phyloP scores from a whole-genome alignment of 2,113 vertebrate species.

The Leptobrachium leishanense region DNA sequence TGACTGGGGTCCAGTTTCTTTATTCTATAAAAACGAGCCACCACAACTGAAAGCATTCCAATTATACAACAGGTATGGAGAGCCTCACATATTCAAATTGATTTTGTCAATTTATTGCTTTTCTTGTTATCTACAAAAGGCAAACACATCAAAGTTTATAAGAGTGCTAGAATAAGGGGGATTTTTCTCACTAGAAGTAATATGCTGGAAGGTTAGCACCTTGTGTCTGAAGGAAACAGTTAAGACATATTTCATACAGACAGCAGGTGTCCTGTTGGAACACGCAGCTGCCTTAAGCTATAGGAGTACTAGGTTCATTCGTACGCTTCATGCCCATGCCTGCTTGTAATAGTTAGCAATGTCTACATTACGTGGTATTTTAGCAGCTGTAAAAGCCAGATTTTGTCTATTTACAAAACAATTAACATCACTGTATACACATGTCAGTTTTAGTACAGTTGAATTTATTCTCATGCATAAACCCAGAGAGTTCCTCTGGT shows the following conservation, averaged over 20 bases:
- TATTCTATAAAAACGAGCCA: too few relatives aligned
- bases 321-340: constrained; percentile 26
- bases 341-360: constrained; percentile 1
- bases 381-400: constrained; percentile 6
- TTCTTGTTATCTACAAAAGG: not conserved
- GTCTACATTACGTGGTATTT: not conserved
- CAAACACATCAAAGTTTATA: not conserved
- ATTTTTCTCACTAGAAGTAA: constrained; percentile 3
- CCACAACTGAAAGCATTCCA: not conserved
- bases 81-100: not conserved
- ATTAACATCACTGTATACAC: not conserved
- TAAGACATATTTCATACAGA: constrained; percentile 4
- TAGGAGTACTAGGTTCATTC: constrained; percentile 28
- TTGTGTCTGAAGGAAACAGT: not conserved
- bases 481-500: too few relatives aligned
- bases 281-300: constrained; percentile 16
- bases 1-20: too few relatives aligned
- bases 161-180: not conserved
- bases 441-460: too few relatives aligned
- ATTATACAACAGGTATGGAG: not conserved
- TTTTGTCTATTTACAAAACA: not conserved
- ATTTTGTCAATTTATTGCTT: not conserved
- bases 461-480: too few relatives aligned
- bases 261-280: constrained; percentile 21
- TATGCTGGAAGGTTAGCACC: constrained; percentile 11